Conservation (phyloP, 1,140 invertebrate genomes). For the Pseudoatta argentina region DNA sequence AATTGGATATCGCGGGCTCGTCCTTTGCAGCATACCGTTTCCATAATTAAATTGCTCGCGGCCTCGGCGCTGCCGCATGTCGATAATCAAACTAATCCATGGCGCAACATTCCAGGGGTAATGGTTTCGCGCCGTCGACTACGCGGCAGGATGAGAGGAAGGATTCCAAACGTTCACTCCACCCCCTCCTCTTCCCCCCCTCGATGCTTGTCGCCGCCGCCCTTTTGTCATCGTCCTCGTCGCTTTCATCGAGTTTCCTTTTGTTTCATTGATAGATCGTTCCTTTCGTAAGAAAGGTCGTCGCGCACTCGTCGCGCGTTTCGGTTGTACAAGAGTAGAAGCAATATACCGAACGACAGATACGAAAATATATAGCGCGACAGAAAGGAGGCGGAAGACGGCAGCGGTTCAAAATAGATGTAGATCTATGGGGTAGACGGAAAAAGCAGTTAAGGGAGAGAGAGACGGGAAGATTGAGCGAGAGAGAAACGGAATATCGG, state of each 20-base stretch:
- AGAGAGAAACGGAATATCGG: conserved; percentile 19
- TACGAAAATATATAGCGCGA: conserved; percentile 51
- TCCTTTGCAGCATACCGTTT: conserved; percentile 58
- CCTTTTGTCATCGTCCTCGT: background rate
- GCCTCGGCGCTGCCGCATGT: conserved; percentile 54
- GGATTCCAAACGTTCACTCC: background rate
- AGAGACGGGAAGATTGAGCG: background rate
- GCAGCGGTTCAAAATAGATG: conserved; percentile 23
- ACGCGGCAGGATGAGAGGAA: too few species aligned
- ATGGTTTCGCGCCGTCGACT: conserved; percentile 54
- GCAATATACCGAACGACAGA: conserved; percentile 48
- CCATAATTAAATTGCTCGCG: conserved; percentile 62
- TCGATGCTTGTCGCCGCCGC: background rate
- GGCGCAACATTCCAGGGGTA: conserved; percentile 48
- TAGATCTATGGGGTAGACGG: conserved; percentile 8
- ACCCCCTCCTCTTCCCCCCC: too few species aligned
- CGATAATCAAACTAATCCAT: conserved; percentile 62
- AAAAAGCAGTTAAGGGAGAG: background rate
- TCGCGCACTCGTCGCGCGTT: background rate
- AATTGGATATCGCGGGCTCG: conserved; percentile 57
- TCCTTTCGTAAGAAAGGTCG: background rate
- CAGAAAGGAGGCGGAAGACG: background rate
- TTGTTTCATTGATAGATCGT: conserved; percentile 51
- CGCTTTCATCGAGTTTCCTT: background rate
- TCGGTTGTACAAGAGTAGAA: conserved; percentile 14